Evolutionary conservation across 2,797 vertebrate species (phyloP).

Genomic region (Oreochromis grahami): DNA sequence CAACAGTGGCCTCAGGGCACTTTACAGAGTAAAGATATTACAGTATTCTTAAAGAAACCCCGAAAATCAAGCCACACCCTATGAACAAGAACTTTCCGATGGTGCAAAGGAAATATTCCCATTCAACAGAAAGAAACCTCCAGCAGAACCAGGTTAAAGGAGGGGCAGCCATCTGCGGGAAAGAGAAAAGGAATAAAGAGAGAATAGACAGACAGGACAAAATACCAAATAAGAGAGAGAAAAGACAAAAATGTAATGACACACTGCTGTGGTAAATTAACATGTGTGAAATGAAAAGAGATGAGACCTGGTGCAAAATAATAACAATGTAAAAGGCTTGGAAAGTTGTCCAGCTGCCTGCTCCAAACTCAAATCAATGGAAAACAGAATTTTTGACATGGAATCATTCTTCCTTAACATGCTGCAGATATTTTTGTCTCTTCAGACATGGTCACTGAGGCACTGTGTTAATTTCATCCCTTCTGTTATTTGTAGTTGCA

Average conservation of each 20-base stretch:
- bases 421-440: neutral
- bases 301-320: neutral
- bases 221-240: neutral
- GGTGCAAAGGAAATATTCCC: neutral
- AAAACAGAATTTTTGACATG: neutral
- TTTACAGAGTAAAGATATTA: neutral
- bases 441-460: neutral
- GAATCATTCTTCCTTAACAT: neutral
- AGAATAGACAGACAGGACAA: neutral
- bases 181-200: neutral
- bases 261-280: neutral
- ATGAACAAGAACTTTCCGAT: neutral
- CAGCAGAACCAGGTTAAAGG: neutral
- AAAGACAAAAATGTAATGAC: neutral
- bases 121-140: neutral
- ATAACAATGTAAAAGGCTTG: neutral
- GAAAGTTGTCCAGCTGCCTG: neutral
- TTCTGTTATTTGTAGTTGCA: constrained; percentile 22
- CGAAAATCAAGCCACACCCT: neutral
- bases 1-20: neutral
- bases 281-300: neutral
- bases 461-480: constrained; percentile 9
- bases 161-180: neutral
- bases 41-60: neutral
- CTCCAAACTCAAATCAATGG: neutral